Evolutionary conservation across 2,113 vertebrate genomes (phyloP).

Genomic region (Lampris incognitus): DNA sequence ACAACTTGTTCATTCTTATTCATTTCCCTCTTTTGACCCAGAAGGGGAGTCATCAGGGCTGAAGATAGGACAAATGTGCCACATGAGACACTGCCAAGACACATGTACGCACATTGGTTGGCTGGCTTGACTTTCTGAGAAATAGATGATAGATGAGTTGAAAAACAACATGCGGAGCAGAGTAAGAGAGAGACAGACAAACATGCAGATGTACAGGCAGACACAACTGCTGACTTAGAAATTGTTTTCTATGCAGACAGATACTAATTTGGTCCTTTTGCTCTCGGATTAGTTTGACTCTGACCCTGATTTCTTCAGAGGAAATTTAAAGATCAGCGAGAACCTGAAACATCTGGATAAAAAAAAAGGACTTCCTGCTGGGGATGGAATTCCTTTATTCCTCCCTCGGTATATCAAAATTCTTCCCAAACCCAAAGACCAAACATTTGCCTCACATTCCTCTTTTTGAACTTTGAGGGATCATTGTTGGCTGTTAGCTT

Average conservation of each 20-base stretch:
- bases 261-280: not conserved
- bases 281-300: slow-evolving; percentile 21
- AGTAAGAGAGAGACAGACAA: not conserved
- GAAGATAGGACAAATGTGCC: slow-evolving; percentile 14
- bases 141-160: not conserved
- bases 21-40: not conserved
- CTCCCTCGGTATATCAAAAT: slow-evolving; percentile 9
- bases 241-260: not conserved
- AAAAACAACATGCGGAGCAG: not conserved
- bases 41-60: slow-evolving; percentile 11
- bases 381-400: slow-evolving; percentile 27
- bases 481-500: not conserved
- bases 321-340: slow-evolving; percentile 60
- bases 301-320: slow-evolving; percentile 24
- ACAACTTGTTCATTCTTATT: not conserved
- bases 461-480: slow-evolving; percentile 23
- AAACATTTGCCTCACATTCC: slow-evolving; percentile 50
- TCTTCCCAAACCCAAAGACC: slow-evolving; percentile 4
- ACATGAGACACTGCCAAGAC: slow-evolving; percentile 11
- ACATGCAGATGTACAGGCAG: not conserved
- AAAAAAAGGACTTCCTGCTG: slow-evolving; percentile 38
- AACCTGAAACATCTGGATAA: slow-evolving; percentile 1
- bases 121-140: not conserved
- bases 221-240: not conserved
- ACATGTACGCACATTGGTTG: slow-evolving; percentile 20